Conservation (phyloP, 2,888 invertebrate species). For the Syrphus vitripennis region DNA sequence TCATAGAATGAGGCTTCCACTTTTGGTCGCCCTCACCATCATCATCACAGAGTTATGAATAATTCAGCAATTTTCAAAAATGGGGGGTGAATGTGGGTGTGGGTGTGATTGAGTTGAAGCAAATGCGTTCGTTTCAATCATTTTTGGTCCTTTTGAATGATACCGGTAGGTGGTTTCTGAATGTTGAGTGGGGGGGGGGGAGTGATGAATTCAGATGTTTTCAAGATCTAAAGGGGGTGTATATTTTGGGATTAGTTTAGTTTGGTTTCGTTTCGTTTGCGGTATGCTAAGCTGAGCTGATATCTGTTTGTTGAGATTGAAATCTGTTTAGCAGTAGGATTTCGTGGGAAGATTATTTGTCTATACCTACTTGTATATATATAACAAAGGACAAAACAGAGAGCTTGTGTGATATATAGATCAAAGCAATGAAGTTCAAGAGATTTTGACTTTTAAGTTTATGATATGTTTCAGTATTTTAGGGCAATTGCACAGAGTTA, state of each 20-base stretch:
- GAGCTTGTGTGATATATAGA: not conserved
- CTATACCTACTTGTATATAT: too few species aligned
- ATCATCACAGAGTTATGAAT: conserved; percentile 34
- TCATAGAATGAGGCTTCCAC: conserved; percentile 22
- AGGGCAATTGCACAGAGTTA: too few species aligned
- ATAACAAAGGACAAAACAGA: not conserved
- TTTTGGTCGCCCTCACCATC: not conserved
- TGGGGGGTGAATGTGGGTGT: not conserved
- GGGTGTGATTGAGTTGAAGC: not conserved
- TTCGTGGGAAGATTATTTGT: not conserved
- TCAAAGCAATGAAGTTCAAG: not conserved
- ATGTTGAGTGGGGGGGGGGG: not conserved
- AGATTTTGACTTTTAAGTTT: too few species aligned
- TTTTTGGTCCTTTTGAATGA: not conserved
- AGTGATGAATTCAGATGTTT: not conserved
- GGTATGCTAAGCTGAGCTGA: conserved; percentile 16
- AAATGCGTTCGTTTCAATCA: conserved; percentile 21
- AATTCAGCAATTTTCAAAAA: conserved; percentile 27
- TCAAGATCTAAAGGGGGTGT: not conserved
- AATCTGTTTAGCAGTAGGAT: conserved; percentile 27
- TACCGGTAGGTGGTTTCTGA: not conserved
- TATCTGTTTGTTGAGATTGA: conserved; percentile 8
- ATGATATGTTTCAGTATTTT: too few species aligned
- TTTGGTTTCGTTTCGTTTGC: not conserved
- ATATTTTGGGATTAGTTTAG: not conserved